Evolutionary conservation across 2,888 invertebrate species (phyloP).

Genomic region (Nephrotoma appendiculata): DNA sequence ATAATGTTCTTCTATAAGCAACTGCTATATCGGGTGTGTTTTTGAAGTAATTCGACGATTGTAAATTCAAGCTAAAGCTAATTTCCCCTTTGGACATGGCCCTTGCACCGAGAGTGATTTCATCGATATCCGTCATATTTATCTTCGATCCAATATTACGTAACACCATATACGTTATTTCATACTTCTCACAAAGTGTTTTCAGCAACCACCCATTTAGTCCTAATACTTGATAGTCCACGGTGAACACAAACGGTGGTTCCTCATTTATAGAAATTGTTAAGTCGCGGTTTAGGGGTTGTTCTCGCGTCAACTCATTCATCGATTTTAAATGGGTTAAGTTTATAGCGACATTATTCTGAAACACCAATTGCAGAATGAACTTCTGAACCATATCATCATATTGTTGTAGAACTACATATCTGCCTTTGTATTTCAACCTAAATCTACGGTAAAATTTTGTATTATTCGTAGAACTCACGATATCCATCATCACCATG

Average conservation of each 20-base stretch:
- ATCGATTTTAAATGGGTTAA: neutral
- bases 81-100: neutral
- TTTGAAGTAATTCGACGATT: neutral
- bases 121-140: neutral
- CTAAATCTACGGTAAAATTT: neutral
- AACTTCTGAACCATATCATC: neutral
- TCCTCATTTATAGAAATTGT: neutral
- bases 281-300: neutral
- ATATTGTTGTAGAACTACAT: neutral
- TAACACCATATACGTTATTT: neutral
- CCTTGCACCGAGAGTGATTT: neutral
- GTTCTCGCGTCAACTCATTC: neutral
- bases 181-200: neutral
- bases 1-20: neutral
- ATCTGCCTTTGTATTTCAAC: neutral
- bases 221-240: neutral
- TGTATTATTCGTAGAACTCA: neutral
- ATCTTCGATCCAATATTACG: neutral
- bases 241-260: neutral
- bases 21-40: neutral
- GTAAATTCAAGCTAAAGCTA: neutral
- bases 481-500: neutral
- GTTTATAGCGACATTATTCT: neutral
- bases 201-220: neutral
- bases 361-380: neutral